These are phyloP conservation scores for Cantharis flavilabris DNA, from an alignment of 2,888 invertebrate genomes.

Conservation along the genomic window DNA sequence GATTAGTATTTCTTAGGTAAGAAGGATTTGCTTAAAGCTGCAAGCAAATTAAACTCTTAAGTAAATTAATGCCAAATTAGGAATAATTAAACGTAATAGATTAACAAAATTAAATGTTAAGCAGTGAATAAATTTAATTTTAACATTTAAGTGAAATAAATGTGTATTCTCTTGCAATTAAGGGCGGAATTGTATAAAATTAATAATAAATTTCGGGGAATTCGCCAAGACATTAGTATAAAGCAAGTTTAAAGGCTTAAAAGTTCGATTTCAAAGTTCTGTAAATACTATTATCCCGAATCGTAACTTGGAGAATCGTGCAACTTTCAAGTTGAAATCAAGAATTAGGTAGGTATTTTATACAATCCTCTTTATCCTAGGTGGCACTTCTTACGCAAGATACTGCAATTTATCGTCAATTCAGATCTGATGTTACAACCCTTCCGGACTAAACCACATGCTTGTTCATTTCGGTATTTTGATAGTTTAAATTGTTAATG, in stretches of 20 bases:
- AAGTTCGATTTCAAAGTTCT: slow-evolving; percentile 16
- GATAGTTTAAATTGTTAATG: slow-evolving; percentile 27
- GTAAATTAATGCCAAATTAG: slow-evolving; percentile 17
- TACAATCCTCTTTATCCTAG: slow-evolving; percentile 16
- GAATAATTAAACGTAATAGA: slow-evolving; percentile 11
- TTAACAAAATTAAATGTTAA: slow-evolving; percentile 9
- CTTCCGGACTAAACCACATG: slow-evolving; percentile 19
- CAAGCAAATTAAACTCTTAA: slow-evolving; percentile 6
- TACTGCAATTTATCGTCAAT: slow-evolving; percentile 26
- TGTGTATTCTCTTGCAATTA: not conserved
- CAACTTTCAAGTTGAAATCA: slow-evolving; percentile 27
- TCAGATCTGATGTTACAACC: slow-evolving; percentile 22
- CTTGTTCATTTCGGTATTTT: slow-evolving; percentile 19
- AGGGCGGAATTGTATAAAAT: not conserved
- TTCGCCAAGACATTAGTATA: slow-evolving; percentile 6
- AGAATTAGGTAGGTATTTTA: slow-evolving; percentile 24
- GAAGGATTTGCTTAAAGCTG: not conserved
- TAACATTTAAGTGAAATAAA: not conserved
- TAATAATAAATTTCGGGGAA: not conserved
- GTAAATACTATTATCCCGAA: slow-evolving; percentile 24
- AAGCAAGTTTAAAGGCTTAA: slow-evolving; percentile 24
- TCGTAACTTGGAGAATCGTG: slow-evolving; percentile 25
- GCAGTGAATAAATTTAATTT: slow-evolving; percentile 18
- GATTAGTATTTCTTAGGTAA: not conserved
- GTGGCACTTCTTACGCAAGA: slow-evolving; percentile 15